Conservation (phyloP, 2,888 invertebrate species). For the Dexiosoma caninum region DNA sequence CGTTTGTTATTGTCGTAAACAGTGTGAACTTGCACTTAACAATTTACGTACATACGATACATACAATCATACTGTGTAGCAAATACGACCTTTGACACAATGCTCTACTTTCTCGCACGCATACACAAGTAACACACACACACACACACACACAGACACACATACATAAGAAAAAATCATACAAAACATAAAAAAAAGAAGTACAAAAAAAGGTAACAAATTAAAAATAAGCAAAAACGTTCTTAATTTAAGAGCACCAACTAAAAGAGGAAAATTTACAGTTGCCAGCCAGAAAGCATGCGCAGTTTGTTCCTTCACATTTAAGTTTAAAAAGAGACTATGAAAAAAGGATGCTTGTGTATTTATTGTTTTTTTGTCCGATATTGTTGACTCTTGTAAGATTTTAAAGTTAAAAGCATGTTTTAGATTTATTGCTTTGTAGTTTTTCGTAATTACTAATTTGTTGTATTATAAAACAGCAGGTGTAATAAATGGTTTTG, state of each 20-base stretch:
- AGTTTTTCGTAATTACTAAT: not conserved
- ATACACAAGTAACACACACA: not conserved
- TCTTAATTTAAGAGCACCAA: conserved; percentile 18
- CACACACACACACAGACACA: not conserved
- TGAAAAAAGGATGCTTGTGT: conserved; percentile 3
- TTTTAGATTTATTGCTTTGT: conserved; percentile 41
- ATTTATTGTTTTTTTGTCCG: not conserved
- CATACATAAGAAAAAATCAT: not conserved
- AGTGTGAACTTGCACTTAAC: conserved; percentile 53
- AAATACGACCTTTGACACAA: conserved; percentile 62
- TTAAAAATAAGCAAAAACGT: not conserved
- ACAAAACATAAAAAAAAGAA: not conserved
- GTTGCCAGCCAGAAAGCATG: conserved; percentile 26
- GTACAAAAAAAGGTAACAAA: not conserved
- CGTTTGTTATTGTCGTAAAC: conserved; percentile 11
- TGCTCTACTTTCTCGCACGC: conserved; percentile 52
- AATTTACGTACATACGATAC: conserved; percentile 4
- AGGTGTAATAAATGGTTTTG: not conserved
- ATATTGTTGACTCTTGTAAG: conserved; percentile 22
- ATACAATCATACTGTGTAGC: conserved; percentile 45
- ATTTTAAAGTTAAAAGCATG: conserved; percentile 27
- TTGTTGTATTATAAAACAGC: not conserved
- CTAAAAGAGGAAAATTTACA: not conserved
- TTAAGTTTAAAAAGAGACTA: conserved; percentile 32
- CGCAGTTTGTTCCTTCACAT: conserved; percentile 17